These are phyloP conservation scores for Tipula unca DNA, from an alignment of 2,888 invertebrate genomes.

Conservation along the genomic window DNA sequence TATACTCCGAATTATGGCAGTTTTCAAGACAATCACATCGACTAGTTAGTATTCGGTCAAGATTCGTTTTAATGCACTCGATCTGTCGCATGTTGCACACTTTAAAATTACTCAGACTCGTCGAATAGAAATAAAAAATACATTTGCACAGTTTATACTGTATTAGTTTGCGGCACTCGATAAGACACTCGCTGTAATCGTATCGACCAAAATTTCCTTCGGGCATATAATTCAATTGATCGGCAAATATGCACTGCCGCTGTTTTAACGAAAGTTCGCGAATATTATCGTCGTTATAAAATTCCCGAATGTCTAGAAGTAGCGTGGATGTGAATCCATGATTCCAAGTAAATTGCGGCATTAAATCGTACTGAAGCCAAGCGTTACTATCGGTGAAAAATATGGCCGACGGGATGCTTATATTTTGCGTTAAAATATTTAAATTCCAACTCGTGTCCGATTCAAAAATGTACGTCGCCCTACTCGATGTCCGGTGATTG, in stretches of 20 bases:
- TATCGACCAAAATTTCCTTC: neutral
- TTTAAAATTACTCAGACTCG: neutral
- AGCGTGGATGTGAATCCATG: neutral
- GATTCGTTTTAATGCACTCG: neutral
- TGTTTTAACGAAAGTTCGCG: neutral
- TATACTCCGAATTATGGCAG: neutral
- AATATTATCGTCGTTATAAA: neutral
- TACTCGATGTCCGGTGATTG: neutral
- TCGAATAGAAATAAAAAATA: slow-evolving; percentile 58
- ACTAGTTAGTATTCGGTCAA: neutral
- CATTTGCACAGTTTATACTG: slow-evolving; percentile 57
- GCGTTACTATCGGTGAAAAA: neutral
- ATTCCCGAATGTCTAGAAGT: neutral
- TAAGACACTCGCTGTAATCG: slow-evolving; percentile 46
- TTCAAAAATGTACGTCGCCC: neutral
- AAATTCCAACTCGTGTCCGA: neutral
- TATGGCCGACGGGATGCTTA: neutral
- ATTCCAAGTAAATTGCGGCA: neutral
- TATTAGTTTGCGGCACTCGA: slow-evolving; percentile 61
- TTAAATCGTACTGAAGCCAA: neutral
- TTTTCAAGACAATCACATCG: neutral
- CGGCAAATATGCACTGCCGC: neutral
- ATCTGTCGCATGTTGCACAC: neutral
- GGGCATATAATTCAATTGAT: neutral
- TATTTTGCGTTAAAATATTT: neutral